Conservation (phyloP, 2,113 vertebrate genomes). For the Ceuthmochares aereus region DNA sequence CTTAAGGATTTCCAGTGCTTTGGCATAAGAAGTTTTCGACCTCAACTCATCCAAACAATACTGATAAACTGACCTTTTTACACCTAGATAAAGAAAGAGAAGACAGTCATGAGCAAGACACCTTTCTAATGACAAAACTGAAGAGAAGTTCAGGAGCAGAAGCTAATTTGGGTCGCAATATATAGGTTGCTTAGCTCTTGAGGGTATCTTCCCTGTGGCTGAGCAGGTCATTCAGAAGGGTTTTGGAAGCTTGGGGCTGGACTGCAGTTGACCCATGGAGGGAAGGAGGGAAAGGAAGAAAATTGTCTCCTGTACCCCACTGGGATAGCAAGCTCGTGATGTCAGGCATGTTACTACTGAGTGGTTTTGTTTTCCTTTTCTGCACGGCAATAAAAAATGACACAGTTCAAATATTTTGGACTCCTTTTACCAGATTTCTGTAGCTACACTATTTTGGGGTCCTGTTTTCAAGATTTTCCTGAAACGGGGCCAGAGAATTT, state of each 20-base stretch:
- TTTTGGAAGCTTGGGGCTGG: not conserved
- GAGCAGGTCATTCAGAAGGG: not conserved
- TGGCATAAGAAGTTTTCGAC: not conserved
- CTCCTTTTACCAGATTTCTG: not conserved
- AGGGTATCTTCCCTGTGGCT: not conserved
- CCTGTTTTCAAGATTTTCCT: not conserved
- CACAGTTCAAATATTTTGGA: not conserved
- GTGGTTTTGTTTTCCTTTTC: not conserved
- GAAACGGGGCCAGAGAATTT: not conserved
- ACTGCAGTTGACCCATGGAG: not conserved
- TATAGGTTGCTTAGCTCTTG: not conserved
- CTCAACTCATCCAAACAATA: not conserved
- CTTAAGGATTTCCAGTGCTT: not conserved
- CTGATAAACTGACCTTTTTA: conserved; percentile 19
- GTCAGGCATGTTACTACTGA: not conserved
- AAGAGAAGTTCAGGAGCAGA: not conserved
- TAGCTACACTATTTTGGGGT: not conserved
- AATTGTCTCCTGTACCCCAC: not conserved
- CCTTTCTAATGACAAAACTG: not conserved
- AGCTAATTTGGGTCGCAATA: not conserved
- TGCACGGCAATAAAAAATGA: not conserved
- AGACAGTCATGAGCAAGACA: not conserved
- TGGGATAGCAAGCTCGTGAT: not conserved
- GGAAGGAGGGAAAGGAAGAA: not conserved
- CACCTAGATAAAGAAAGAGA: not conserved